Evolutionary conservation across 2,113 vertebrate species (phyloP), one percentile per base, ranked within the genome.

Genomic region (Megaptera novaeangliae): DNA sequence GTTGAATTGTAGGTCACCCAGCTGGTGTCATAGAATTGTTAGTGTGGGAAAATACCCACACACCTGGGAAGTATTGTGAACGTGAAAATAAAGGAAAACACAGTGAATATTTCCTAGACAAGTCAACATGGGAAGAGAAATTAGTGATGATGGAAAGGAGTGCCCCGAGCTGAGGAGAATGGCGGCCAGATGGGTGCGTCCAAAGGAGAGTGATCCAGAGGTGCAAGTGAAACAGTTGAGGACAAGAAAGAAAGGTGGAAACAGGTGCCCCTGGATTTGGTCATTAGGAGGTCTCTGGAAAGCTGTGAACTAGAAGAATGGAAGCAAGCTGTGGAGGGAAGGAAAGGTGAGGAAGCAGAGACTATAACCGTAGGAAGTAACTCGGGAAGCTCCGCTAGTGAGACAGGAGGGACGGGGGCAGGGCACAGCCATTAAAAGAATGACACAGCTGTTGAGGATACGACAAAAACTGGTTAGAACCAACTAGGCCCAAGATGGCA

Each of bases 291-390:
- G 36, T 55, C 69, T 12, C 36, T 29, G 49, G 36, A 36, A 78
- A 80, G 10, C 46, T 49, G 64, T 44, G 34, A n/a, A 57, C 20
- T 5, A 29, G 36, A 23, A n/a, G 64, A 55, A 49, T 21, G 34
- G 31, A 39, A 39, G 36, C 0, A 2, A 44, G 8, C 64, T 2
- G 71, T 27, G 21, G 64, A 36, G 74, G 55, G 29, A 12, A 10
- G 17, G 78, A 46, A 11, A 89, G 78, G 9, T 14, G 66, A 59
- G 46, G 21, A 72, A 36, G 34, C 11, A n/a, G 46, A 55, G 44
- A 20, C 52, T 1, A 61, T 1, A 3, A 23, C 8, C 0, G 2
- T 1, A 21, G 13, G 34, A 23, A 27, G n/a, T 4, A 29, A n/a
- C 57, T n/a, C 23, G 27, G 15, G 66, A 55, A 20, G 31, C 27